Conservation (phyloP, 2,113 vertebrate species). For the Cyanoderma ruficeps region DNA sequence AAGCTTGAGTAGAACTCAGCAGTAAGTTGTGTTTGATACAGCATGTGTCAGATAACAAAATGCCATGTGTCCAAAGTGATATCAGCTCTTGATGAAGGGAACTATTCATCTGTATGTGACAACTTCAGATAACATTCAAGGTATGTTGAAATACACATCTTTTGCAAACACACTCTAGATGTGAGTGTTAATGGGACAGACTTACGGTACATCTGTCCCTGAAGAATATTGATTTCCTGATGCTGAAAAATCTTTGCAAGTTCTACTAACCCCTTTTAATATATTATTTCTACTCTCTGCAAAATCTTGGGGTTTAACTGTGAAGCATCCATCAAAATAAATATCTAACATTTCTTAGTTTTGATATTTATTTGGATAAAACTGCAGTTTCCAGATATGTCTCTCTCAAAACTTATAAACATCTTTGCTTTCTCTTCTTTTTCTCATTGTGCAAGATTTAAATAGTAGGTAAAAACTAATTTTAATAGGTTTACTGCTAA, state of each 20-base stretch:
- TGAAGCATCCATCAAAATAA: neutral
- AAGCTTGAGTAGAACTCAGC: neutral
- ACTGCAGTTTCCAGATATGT: neutral
- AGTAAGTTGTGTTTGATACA: neutral
- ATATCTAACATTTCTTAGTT: neutral
- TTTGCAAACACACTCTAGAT: neutral
- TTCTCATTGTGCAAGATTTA: neutral
- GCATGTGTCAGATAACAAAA: neutral
- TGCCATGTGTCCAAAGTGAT: neutral
- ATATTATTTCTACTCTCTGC: neutral
- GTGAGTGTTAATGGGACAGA: neutral
- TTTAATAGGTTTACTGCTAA: neutral
- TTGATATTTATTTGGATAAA: neutral
- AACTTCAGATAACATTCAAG: neutral
- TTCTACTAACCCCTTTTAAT: neutral
- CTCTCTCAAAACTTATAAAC: neutral
- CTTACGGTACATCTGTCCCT: neutral
- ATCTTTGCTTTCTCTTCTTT: neutral
- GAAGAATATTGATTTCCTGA: neutral
- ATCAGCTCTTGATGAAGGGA: neutral
- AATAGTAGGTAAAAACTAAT: neutral
- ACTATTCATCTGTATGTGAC: neutral
- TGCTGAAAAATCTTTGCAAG: neutral
- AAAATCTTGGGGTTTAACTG: neutral
- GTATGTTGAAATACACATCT: neutral